Percentiles rank a stretch among this genome's conserved stretches.
Conservation (phyloP, 2,113 vertebrate genomes). For the Corythornis vintsioides region DNA sequence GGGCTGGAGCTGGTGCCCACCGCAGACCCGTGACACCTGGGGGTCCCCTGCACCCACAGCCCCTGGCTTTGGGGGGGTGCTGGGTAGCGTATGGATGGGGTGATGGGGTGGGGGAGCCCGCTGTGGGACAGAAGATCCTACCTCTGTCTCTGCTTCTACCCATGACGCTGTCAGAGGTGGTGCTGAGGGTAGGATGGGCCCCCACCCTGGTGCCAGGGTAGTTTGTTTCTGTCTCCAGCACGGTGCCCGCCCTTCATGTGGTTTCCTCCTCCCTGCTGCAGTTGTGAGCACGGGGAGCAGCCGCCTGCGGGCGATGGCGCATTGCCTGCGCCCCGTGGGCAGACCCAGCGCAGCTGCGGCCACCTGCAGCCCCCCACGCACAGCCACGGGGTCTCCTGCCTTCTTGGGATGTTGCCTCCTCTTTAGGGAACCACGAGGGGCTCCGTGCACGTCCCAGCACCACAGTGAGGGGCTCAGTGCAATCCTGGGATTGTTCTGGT, state of each 20-base stretch:
- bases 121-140: neutral
- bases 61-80: neutral
- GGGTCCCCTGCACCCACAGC: no score
- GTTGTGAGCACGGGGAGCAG: neutral
- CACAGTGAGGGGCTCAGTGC: neutral
- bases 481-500: neutral
- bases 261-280: conserved; percentile 20
- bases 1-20: neutral
- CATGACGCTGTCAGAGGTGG: rapidly evolving
- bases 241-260: neutral
- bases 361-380: neutral
- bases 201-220: rapidly evolving
- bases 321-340: neutral
- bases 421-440: neutral
- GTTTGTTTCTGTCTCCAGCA: rapidly evolving
- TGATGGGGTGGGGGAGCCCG: rapidly evolving
- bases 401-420: neutral
- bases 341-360: neutral
- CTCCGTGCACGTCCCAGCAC: neutral
- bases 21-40: neutral
- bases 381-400: neutral
- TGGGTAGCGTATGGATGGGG: rapidly evolving
- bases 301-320: neutral
- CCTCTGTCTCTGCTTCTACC: neutral
- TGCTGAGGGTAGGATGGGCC: neutral